Percentiles rank a stretch among this genome's conserved stretches.
phyloP scores from a whole-genome alignment of 2,113 vertebrate species.

The Anolis carolinensis region DNA sequence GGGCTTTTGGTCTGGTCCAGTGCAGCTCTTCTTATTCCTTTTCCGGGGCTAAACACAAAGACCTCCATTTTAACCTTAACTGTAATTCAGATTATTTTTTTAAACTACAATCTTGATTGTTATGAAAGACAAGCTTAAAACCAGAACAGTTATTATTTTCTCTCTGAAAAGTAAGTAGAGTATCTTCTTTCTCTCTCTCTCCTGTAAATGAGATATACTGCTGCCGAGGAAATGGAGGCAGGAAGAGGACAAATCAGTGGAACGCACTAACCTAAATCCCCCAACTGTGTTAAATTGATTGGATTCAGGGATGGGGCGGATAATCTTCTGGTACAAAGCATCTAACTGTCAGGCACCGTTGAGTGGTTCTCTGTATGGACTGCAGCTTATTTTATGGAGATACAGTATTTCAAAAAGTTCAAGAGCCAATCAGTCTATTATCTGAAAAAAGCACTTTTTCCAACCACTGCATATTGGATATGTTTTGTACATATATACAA shows the following conservation, averaged over 20 bases:
- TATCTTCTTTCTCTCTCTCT: background rate
- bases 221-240: background rate
- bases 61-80: background rate
- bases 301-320: background rate
- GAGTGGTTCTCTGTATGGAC: background rate
- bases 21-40: background rate
- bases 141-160: background rate
- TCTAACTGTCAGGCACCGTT: background rate
- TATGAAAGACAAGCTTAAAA: background rate
- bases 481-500: background rate
- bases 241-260: background rate
- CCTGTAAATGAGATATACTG: background rate
- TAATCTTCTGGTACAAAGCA: conserved; percentile 11
- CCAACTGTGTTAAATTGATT: conserved; percentile 4
- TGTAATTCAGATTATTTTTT: background rate
- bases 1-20: background rate
- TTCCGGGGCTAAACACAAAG: background rate
- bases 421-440: background rate
- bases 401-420: background rate
- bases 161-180: background rate
- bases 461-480: background rate
- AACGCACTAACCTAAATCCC: background rate
- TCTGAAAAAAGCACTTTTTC: background rate
- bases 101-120: background rate
- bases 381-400: conserved; percentile 4